These are phyloP conservation scores for Pomacea maculata DNA, from an alignment of 1,140 invertebrate genomes.

Conservation along the genomic window DNA sequence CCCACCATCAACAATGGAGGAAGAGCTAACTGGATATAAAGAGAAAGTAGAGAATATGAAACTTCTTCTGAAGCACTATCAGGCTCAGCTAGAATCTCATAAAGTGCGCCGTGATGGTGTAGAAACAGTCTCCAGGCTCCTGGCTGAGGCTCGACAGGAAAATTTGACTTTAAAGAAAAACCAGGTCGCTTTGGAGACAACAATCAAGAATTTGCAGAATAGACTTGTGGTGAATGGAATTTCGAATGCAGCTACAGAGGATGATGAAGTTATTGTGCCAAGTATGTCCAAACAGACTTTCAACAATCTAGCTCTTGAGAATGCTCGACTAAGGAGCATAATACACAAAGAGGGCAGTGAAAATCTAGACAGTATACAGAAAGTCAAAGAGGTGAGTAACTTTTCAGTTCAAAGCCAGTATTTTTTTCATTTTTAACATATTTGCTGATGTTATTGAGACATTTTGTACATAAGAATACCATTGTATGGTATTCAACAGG, in stretches of 20 bases:
- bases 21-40: slow-evolving; percentile 42
- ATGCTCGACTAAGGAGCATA: slow-evolving; percentile 45
- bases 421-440: no score
- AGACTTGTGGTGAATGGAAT: slow-evolving; percentile 44
- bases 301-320: slow-evolving; percentile 55
- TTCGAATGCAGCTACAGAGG: slow-evolving; percentile 25
- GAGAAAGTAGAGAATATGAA: slow-evolving; percentile 52
- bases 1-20: slow-evolving; percentile 24
- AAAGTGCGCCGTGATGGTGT: slow-evolving; percentile 50
- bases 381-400: slow-evolving; percentile 15
- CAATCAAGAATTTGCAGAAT: slow-evolving; percentile 54
- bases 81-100: slow-evolving; percentile 43
- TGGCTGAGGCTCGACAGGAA: slow-evolving; percentile 52
- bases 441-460: no score
- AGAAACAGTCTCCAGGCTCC: slow-evolving; percentile 51
- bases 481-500: no score
- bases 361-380: slow-evolving; percentile 33
- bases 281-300: slow-evolving; percentile 51
- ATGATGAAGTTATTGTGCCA: slow-evolving; percentile 52
- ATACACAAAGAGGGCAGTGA: slow-evolving; percentile 34
- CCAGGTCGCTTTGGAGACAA: slow-evolving; percentile 41
- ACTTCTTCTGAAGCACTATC: slow-evolving; percentile 44
- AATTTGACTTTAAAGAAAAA: slow-evolving; percentile 37
- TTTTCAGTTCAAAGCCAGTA: no score
- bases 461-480: no score